phyloP scores from a whole-genome alignment of 2,113 vertebrate genomes.

The Perccottus glenii region DNA sequence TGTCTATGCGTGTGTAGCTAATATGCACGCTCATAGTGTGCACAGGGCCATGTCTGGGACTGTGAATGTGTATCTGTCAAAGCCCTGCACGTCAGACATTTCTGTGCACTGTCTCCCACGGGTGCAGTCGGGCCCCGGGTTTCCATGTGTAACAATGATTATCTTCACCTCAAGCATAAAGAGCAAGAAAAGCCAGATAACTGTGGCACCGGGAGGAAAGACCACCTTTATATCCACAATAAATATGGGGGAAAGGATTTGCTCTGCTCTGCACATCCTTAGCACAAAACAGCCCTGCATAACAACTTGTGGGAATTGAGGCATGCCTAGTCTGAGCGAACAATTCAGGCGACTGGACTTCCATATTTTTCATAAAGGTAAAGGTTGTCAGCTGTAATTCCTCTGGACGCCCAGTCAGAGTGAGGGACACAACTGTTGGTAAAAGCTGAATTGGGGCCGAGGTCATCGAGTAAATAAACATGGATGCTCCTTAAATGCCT shows the following conservation, averaged over 20 bases:
- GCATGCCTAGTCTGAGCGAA: conserved; percentile 20
- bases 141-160: conserved; percentile 63
- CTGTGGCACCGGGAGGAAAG: conserved; percentile 38
- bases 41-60: background rate
- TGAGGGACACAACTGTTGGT: conserved; percentile 39
- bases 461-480: conserved; percentile 24
- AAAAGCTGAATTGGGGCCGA: conserved; percentile 36
- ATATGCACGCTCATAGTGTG: background rate
- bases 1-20: background rate
- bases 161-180: conserved; percentile 55
- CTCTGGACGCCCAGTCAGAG: conserved; percentile 60
- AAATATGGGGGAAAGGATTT: conserved; percentile 57
- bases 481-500: conserved; percentile 8
- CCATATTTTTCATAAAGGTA: conserved; percentile 21
- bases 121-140: conserved; percentile 33
- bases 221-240: conserved; percentile 24
- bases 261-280: conserved; percentile 42
- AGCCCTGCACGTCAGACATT: conserved; percentile 33
- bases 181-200: conserved; percentile 38
- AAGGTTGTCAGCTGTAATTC: conserved; percentile 51
- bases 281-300: conserved; percentile 31
- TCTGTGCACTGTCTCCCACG: conserved; percentile 34
- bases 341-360: conserved; percentile 19
- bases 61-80: conserved; percentile 9
- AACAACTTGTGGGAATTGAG: conserved; percentile 57